Evolutionary conservation across 2,888 invertebrate genomes (phyloP).

Genomic region (Corbicula japonica): DNA sequence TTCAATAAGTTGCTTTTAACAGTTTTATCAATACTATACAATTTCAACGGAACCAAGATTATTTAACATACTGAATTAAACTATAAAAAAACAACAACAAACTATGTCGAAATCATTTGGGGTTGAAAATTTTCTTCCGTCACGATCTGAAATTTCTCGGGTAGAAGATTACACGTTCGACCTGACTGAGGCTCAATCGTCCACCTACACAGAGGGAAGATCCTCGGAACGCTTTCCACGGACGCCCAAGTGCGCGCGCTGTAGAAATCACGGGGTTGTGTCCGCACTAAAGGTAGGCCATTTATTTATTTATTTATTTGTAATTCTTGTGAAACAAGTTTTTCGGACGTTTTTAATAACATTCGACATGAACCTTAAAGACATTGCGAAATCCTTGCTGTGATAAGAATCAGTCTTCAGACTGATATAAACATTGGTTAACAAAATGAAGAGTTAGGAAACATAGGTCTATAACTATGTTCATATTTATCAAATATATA

Average conservation of each 20-base stretch:
- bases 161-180: not conserved
- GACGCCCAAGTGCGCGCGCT: slow-evolving; percentile 98
- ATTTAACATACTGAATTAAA: not conserved
- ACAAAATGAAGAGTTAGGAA: too few species aligned
- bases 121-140: slow-evolving; percentile 40
- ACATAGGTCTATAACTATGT: too few species aligned
- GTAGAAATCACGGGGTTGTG: slow-evolving; percentile 98
- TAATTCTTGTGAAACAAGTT: too few species aligned
- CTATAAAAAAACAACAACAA: not conserved
- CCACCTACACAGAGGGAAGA: slow-evolving; percentile 18
- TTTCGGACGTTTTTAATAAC: too few species aligned
- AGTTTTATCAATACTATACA: too few species aligned
- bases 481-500: too few species aligned
- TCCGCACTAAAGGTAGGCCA: slow-evolving; percentile 92
- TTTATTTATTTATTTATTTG: too few species aligned
- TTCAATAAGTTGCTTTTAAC: too few species aligned
- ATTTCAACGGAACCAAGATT: not conserved
- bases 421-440: too few species aligned
- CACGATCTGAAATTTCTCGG: slow-evolving; percentile 1
- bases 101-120: slow-evolving; percentile 43
- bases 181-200: not conserved
- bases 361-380: too few species aligned
- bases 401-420: too few species aligned
- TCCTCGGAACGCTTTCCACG: slow-evolving; percentile 94
- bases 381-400: too few species aligned